Evolutionary conservation across 2,113 vertebrate species (phyloP), one percentile per base, ranked within the genome.

Genomic region (Peromyscus californicus): DNA sequence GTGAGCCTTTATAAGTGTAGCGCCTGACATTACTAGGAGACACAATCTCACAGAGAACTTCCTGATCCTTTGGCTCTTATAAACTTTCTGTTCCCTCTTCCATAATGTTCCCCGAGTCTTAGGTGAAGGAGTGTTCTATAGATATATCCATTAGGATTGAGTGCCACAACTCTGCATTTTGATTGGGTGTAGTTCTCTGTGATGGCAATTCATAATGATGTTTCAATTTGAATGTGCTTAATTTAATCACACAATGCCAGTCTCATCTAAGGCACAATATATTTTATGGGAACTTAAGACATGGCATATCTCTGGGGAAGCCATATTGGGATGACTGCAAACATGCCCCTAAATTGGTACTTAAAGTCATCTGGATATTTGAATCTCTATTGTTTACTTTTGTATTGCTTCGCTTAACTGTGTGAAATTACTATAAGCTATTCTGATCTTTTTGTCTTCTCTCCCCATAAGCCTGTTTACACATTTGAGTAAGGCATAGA

Each of bases 401-500:
- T 86, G 39, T 76, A 48, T 85, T 82, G 80, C 17, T 95, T 86
- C 87, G 65, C n/a, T 85, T 36, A 65, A 84, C 42, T 70, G 33
- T 90, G 63, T 94, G 33, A 86, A 78, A 91, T 89, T 74, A 45
- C 69, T 94, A n/a, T 15, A 12, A 65, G 78, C 86, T 94, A 45
- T 89, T 93, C 12, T 48, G 6, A 0, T 57, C n/a, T n/a, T 42
- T 29, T 17, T 70, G 8, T 9, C 17, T 36, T 36, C 45, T 96
- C 57, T 70, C 33, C 33, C 80, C 15, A 72, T 26, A 93, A 94
- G 36, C 13, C 57, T 94, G 90, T 92, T 31, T 59, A 94, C 12
- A 42, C n/a, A 86, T 95, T 92, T 70, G 93, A 87, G 95, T 6
- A 48, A 85, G 39, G 31, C 84, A 84, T 72, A 85, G 31, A 92